Percentiles rank a stretch among this genome's conserved stretches.
Conservation (phyloP, 2,113 vertebrate genomes). For the Gracilinanus agilis region DNA sequence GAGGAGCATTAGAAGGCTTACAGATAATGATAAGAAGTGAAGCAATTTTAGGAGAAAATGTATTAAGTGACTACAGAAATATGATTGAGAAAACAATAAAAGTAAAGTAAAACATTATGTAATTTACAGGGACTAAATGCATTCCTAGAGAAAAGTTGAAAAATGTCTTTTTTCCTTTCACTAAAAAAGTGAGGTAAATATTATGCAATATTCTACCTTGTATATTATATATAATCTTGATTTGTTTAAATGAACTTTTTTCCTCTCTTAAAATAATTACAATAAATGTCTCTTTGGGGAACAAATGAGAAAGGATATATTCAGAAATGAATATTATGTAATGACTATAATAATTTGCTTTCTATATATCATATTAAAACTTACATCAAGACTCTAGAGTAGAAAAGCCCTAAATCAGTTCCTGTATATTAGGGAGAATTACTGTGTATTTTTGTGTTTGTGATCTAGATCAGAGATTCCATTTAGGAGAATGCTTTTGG, state of each 20-base stretch:
- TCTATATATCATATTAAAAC: too few relatives aligned
- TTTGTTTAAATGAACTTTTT: background rate
- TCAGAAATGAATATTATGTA: background rate
- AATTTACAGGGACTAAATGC: background rate
- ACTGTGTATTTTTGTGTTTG: too few relatives aligned
- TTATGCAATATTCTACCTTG: background rate
- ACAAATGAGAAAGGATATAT: background rate
- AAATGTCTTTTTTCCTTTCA: background rate
- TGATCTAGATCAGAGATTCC: too few relatives aligned
- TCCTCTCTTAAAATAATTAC: background rate
- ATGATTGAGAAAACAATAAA: background rate
- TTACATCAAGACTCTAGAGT: too few relatives aligned
- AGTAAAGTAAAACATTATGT: background rate
- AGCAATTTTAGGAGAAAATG: background rate
- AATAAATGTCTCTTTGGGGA: background rate
- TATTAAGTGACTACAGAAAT: background rate
- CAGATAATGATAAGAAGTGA: background rate
- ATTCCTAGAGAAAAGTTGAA: background rate
- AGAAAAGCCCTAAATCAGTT: too few relatives aligned
- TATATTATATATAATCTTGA: background rate
- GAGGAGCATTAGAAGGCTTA: background rate
- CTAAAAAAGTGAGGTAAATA: background rate
- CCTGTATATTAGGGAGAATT: too few relatives aligned
- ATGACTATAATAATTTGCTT: too few relatives aligned
- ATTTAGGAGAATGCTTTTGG: too few relatives aligned